A percentile compares a stretch with the other conserved stretches of the same genome.
Conservation (phyloP, 2,888 invertebrate species). For the Sisyra nigra region DNA sequence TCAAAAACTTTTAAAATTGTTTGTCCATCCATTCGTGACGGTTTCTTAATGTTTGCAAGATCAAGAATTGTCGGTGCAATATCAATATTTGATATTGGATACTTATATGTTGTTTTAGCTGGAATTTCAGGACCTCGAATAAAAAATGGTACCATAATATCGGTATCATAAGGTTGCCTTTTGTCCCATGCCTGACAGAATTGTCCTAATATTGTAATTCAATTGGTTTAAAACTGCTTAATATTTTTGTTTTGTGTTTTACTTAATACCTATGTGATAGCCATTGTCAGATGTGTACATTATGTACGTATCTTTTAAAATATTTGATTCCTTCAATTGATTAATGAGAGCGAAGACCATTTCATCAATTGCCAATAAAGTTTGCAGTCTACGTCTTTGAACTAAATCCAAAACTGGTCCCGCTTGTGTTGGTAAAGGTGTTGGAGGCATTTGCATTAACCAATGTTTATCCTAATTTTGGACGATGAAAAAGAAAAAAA, state of each 20-base stretch:
- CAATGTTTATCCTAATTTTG: constrained; percentile 61
- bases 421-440: constrained; percentile 40
- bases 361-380: constrained; percentile 76
- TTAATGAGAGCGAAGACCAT: constrained; percentile 49
- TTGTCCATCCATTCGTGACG: constrained; percentile 43
- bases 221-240: neutral
- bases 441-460: constrained; percentile 55
- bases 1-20: constrained; percentile 24
- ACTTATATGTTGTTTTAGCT: constrained; percentile 28
- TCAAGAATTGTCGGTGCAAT: constrained; percentile 68
- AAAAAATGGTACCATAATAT: constrained; percentile 68
- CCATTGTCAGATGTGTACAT: constrained; percentile 84
- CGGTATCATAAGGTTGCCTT: constrained; percentile 79
- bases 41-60: constrained; percentile 41
- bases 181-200: constrained; percentile 81
- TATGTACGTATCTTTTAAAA: constrained; percentile 60
- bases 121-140: constrained; percentile 58
- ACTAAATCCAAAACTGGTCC: constrained; percentile 47
- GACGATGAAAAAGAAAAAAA: too few relatives aligned
- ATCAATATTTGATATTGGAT: constrained; percentile 62
- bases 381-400: constrained; percentile 60
- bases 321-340: constrained; percentile 31
- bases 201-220: constrained; percentile 45
- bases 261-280: constrained; percentile 60
- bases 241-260: neutral